phyloP scores from a whole-genome alignment of 2,797 vertebrate species.

The Perodicticus potto region DNA sequence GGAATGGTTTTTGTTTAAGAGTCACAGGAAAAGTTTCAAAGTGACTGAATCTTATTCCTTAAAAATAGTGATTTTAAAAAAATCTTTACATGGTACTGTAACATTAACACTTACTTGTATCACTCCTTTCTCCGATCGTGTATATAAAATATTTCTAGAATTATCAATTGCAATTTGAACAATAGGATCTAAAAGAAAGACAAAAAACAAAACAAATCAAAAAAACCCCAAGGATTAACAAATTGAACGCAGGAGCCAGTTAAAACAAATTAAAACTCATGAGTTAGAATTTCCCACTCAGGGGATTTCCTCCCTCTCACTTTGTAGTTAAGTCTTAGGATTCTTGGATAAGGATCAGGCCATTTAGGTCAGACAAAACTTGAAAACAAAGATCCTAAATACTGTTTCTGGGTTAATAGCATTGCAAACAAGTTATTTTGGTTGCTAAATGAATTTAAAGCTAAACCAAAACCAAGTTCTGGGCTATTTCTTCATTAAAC shows the following conservation, averaged over 20 bases:
- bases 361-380: neutral
- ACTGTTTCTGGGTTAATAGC: neutral
- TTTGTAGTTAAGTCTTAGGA: neutral
- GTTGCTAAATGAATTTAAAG: conserved; percentile 2
- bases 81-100: neutral
- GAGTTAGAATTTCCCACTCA: neutral
- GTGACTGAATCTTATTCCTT: neutral
- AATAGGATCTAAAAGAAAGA: conserved; percentile 92
- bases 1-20: neutral
- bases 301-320: neutral
- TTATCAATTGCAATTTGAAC: conserved; percentile 98
- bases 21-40: neutral
- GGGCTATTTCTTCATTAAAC: neutral
- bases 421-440: neutral
- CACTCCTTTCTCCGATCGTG: conserved; percentile 97
- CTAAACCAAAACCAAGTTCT: conserved; percentile 20
- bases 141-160: conserved; percentile 95
- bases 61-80: neutral
- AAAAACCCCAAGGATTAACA: neutral
- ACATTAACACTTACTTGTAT: conserved; percentile 91
- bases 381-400: neutral
- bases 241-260: conserved; percentile 9
- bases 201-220: neutral
- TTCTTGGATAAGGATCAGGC: neutral
- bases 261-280: conserved; percentile 1